A percentile compares a stretch with the other conserved stretches of the same genome.
These are phyloP conservation scores for Tangara arthus DNA, from an alignment of 2,797 vertebrate genomes.

Conservation along the genomic window DNA sequence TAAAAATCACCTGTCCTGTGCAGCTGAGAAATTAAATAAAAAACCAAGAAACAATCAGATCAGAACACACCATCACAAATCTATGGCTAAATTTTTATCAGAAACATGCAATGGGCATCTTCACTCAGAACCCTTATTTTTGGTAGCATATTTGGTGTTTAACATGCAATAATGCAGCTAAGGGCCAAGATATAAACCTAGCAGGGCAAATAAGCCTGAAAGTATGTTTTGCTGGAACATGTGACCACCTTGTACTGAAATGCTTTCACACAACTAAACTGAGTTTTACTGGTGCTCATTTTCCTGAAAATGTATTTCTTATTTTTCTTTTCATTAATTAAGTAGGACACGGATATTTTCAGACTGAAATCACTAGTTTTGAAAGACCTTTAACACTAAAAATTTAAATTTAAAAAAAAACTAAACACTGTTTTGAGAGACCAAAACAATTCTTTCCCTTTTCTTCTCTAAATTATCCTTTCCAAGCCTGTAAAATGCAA, in stretches of 20 bases:
- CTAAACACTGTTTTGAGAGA: background rate
- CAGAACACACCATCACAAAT: background rate
- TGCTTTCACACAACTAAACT: background rate
- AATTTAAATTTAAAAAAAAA: background rate
- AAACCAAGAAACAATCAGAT: background rate
- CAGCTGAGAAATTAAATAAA: background rate
- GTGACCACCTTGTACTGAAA: background rate
- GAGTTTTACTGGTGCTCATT: background rate
- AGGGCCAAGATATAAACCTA: background rate
- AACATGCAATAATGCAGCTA: background rate
- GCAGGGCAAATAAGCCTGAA: background rate
- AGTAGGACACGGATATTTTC: background rate
- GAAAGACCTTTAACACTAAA: background rate
- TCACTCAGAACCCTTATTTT: background rate
- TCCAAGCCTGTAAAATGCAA: background rate
- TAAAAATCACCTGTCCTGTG: background rate
- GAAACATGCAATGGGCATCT: background rate
- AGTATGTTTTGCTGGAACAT: background rate
- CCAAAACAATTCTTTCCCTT: background rate
- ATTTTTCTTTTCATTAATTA: background rate
- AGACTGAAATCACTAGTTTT: background rate
- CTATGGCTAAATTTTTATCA: background rate
- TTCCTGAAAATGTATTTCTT: background rate
- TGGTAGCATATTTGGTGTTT: background rate
- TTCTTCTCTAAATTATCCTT: background rate